Evolutionary conservation across 2,888 invertebrate species (phyloP), one percentile per base, ranked within the genome.

Genomic region (Torymus auratus): DNA sequence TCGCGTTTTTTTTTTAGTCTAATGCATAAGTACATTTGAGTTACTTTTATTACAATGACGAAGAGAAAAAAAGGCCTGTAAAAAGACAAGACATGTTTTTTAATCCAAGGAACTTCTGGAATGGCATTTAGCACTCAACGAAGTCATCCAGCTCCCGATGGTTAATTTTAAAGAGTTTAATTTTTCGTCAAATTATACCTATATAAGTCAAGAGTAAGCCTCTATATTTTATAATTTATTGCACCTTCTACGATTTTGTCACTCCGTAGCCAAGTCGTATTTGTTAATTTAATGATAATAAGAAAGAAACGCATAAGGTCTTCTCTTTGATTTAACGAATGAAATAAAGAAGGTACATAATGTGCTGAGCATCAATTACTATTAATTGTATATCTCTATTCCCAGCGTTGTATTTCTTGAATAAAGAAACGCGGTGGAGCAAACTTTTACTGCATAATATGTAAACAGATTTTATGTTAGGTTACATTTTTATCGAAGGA

Each of bases 381-480:
- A 67, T 72, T 76, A 68, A 68, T 71, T 69, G 62, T 78, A 58
- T 62, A 64, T 65, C 61, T 79, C 60, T 72, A 79, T 75, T 79
- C 52, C 58, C 69, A 64, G 58, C 68, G 68, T 56, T 72, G 20
- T 15, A 52, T 41, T 55, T 28, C 53, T 65, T 73, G 68, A 20
- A 62, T 64, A 17, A 69, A 58, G 28, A 58, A 15, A 73, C 41
- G 70, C 60, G 58, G 58, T 55, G 74, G 60, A 61, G 52, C 23
- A 65, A 78, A 64, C 15, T 76, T 76, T 79, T 75, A 79, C 64
- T 72, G 82, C 76, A 79, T 71, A 70, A 20, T 71, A 75, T 75
- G 78, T 75, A 82, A 81, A 81, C 73, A 81, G 78, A 80, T 41
- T 70, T 67, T 81, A 74, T 71, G 56, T 78, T 78, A 78, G 77